A percentile compares a stretch with the other conserved stretches of the same genome.
These are phyloP conservation scores for Octodon degus DNA, from an alignment of 2,113 vertebrate genomes.

Conservation along the genomic window DNA sequence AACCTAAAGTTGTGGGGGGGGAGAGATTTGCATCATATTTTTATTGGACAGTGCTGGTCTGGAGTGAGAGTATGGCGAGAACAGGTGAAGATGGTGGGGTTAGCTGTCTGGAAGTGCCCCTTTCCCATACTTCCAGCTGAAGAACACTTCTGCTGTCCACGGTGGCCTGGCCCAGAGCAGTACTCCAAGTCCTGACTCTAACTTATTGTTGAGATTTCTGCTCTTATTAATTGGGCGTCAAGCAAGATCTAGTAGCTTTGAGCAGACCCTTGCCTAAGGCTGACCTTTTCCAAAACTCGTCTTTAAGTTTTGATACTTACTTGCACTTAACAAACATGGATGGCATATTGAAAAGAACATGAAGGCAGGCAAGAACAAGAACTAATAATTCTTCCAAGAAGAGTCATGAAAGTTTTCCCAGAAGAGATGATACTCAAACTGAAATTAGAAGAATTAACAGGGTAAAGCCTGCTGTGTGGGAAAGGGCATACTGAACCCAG, in stretches of 20 bases:
- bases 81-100: neutral
- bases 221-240: neutral
- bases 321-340: neutral
- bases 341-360: neutral
- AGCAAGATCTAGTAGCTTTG: neutral
- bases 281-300: neutral
- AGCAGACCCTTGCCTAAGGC: conserved; percentile 25
- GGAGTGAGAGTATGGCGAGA: neutral
- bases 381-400: neutral
- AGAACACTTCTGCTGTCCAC: neutral
- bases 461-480: neutral
- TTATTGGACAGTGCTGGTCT: neutral
- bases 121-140: neutral
- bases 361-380: conserved; percentile 6
- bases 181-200: neutral
- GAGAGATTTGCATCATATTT: neutral
- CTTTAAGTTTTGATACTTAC: neutral
- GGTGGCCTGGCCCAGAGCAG: neutral
- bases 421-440: neutral
- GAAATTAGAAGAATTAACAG: neutral
- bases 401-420: neutral
- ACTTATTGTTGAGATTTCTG: neutral
- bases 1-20: neutral
- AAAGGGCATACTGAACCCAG: neutral
- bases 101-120: neutral